phyloP scores from a whole-genome alignment of 2,888 invertebrate species.

The Hedychridium roseum region DNA sequence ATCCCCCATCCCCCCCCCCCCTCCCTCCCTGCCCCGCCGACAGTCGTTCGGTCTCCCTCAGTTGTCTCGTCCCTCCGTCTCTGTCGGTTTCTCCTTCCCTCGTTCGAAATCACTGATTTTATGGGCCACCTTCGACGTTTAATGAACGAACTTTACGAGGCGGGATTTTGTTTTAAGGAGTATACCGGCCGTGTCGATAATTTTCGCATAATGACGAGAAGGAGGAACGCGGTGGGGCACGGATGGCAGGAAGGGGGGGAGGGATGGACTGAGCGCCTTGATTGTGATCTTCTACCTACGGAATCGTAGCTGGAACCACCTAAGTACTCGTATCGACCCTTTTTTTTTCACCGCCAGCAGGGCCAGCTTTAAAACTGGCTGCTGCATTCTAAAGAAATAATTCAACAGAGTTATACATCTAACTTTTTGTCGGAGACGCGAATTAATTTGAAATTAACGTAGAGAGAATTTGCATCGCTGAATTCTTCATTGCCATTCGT shows the following conservation, averaged over 20 bases:
- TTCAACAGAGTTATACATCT: background rate
- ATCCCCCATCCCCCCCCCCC: background rate
- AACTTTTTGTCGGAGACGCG: background rate
- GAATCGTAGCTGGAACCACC: conserved; percentile 10
- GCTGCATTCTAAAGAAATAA: too few relatives aligned
- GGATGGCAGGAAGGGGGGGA: too few relatives aligned
- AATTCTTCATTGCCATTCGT: too few relatives aligned
- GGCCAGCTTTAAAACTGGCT: too few relatives aligned
- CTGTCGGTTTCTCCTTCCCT: conserved; percentile 6
- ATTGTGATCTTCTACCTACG: conserved; percentile 18
- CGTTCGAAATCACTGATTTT: conserved; percentile 59
- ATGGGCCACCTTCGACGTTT: conserved; percentile 61
- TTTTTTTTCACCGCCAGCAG: too few relatives aligned
- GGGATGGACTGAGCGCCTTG: too few relatives aligned
- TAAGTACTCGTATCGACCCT: too few relatives aligned
- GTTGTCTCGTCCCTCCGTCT: conserved; percentile 6
- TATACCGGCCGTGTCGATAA: conserved; percentile 53
- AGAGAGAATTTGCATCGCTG: too few relatives aligned
- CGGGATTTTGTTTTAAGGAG: conserved; percentile 60
- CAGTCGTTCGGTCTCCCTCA: conserved; percentile 12
- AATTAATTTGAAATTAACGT: too few relatives aligned
- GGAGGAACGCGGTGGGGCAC: too few relatives aligned
- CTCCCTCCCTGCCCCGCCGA: conserved; percentile 13
- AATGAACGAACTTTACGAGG: conserved; percentile 61
- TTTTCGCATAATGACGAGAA: conserved; percentile 46